Evolutionary conservation across 2,113 vertebrate genomes (phyloP).

Genomic region (Dromaius novaehollandiae): DNA sequence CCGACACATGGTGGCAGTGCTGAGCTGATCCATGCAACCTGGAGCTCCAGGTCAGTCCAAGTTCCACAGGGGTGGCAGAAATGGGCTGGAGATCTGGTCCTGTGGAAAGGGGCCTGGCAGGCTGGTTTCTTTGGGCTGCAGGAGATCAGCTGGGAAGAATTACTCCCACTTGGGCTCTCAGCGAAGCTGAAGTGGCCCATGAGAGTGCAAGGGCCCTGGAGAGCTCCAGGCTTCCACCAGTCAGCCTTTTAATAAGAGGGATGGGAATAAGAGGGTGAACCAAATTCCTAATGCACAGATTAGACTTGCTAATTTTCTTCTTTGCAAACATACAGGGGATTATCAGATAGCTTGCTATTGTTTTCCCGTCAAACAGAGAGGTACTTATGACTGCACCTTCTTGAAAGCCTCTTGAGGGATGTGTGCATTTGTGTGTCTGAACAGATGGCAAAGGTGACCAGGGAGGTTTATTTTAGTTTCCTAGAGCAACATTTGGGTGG

Average conservation of each 20-base stretch:
- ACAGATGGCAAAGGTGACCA: background rate
- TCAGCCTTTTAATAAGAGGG: background rate
- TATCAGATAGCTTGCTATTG: background rate
- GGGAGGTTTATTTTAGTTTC: background rate
- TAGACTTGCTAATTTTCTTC: background rate
- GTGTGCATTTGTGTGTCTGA: background rate
- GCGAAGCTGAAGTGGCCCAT: background rate
- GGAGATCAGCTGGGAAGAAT: background rate
- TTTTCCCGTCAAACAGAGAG: background rate
- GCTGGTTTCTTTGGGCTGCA: rapidly evolving
- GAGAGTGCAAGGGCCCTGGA: background rate
- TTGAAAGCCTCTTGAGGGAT: background rate
- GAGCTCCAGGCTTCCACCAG: background rate
- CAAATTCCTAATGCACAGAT: background rate
- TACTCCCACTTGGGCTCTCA: background rate
- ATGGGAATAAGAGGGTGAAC: background rate
- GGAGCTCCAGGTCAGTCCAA: no score
- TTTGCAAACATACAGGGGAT: background rate
- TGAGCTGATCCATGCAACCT: rapidly evolving
- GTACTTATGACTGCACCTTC: background rate
- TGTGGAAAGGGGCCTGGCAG: rapidly evolving
- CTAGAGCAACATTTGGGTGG: background rate
- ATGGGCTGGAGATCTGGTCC: background rate
- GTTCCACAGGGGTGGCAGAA: background rate
- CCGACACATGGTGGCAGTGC: background rate